Percentiles rank a stretch among this genome's conserved stretches.
phyloP scores from a whole-genome alignment of 2,888 invertebrate genomes.

The Eristalinus sepulchralis region DNA sequence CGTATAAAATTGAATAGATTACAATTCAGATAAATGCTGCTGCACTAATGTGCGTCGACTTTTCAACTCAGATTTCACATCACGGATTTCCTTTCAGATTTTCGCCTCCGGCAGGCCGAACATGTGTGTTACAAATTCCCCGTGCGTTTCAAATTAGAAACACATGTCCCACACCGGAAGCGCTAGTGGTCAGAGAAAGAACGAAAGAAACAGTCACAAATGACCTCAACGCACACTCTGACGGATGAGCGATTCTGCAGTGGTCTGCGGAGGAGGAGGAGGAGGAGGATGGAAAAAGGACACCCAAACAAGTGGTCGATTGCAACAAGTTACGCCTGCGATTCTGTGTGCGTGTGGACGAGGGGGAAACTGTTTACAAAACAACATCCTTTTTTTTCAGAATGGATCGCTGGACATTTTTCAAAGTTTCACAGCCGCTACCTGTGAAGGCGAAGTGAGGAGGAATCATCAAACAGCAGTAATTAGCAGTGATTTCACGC shows the following conservation, averaged over 20 bases:
- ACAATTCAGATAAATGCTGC: slow-evolving; percentile 42
- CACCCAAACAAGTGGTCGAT: slow-evolving; percentile 60
- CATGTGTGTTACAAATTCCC: slow-evolving; percentile 71
- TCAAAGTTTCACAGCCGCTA: slow-evolving; percentile 21
- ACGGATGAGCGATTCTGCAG: background rate
- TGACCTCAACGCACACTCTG: slow-evolving; percentile 61
- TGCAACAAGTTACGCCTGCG: slow-evolving; percentile 69
- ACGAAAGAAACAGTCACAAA: slow-evolving; percentile 43
- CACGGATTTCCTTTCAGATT: slow-evolving; percentile 42
- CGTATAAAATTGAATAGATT: slow-evolving; percentile 55
- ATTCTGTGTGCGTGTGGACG: slow-evolving; percentile 18
- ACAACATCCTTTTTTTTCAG: slow-evolving; percentile 44
- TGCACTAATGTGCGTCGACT: slow-evolving; percentile 44
- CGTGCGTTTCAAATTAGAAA: slow-evolving; percentile 68
- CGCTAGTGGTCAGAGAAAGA: slow-evolving; percentile 61
- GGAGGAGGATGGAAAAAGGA: background rate
- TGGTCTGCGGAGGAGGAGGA: too few relatives aligned
- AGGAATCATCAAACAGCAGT: slow-evolving; percentile 23
- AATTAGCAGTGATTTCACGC: slow-evolving; percentile 71
- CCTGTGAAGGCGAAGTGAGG: slow-evolving; percentile 36
- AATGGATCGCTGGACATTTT: slow-evolving; percentile 13
- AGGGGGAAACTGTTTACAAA: slow-evolving; percentile 65
- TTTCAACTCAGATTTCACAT: slow-evolving; percentile 57
- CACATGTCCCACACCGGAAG: slow-evolving; percentile 69
- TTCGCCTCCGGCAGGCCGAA: background rate